Evolutionary conservation across 53 echinoderm and acorn worm species (phyloP).

Genomic region (Temnopleurus reevesii): DNA sequence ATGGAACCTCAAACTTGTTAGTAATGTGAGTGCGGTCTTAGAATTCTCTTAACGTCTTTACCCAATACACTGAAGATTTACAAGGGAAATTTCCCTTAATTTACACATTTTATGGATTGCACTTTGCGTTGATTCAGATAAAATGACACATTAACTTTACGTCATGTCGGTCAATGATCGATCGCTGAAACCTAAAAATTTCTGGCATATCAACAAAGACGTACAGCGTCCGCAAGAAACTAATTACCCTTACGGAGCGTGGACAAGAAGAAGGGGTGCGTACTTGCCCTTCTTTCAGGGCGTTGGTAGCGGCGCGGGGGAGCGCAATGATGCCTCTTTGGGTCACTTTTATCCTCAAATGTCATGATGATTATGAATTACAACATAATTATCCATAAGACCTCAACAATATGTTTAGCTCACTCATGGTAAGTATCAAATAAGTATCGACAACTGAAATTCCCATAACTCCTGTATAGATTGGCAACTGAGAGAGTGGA

Average conservation of each 20-base stretch:
- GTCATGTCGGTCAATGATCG: background rate
- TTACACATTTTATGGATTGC: too few relatives aligned
- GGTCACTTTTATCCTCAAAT: background rate
- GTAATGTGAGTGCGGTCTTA: too few relatives aligned
- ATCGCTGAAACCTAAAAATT: background rate
- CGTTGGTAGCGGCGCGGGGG: background rate
- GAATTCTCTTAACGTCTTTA: too few relatives aligned
- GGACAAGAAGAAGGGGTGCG: background rate
- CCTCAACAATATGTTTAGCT: background rate
- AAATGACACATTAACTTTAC: background rate
- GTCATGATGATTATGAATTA: background rate
- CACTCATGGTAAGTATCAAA: too few relatives aligned
- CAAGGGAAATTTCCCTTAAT: too few relatives aligned
- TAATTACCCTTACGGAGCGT: conserved; percentile 13
- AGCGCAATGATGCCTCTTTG: background rate
- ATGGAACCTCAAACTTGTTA: too few relatives aligned
- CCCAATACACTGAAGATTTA: too few relatives aligned
- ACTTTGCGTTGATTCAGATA: background rate
- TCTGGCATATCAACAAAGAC: background rate
- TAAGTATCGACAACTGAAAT: background rate
- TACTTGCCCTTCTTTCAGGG: background rate
- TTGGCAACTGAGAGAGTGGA: background rate
- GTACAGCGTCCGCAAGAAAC: background rate
- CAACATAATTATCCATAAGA: background rate
- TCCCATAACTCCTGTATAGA: background rate